Conservation (phyloP, 2,797 vertebrate genomes). For the Furcifer pardalis region DNA sequence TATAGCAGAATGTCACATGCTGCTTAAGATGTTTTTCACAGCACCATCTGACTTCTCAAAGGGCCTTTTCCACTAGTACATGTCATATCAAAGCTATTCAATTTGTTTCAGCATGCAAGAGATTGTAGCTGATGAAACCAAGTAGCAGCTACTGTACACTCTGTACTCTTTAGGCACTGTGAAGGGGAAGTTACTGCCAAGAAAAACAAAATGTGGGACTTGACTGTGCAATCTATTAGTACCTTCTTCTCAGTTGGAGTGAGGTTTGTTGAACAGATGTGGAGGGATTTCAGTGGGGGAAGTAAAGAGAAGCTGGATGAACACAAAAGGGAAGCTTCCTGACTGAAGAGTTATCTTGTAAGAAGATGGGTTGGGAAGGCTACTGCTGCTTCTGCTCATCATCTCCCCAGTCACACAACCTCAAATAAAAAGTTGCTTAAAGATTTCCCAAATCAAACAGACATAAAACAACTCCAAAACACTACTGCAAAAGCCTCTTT, state of each 20-base stretch:
- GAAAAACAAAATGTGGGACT: slow-evolving; percentile 68
- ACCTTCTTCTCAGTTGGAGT: slow-evolving; percentile 61
- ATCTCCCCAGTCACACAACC: slow-evolving; percentile 20
- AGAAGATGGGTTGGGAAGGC: neutral
- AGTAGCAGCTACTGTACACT: slow-evolving; percentile 37
- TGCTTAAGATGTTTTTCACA: slow-evolving; percentile 18
- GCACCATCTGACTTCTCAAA: neutral
- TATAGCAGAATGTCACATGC: neutral
- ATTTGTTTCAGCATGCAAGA: slow-evolving; percentile 36
- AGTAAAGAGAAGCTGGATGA: slow-evolving; percentile 48
- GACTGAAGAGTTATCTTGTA: slow-evolving; percentile 25
- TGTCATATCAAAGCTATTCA: slow-evolving; percentile 32
- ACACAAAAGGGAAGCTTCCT: slow-evolving; percentile 43
- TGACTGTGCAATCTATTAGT: slow-evolving; percentile 67
- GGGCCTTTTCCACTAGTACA: slow-evolving; percentile 22
- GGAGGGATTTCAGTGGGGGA: slow-evolving; percentile 58
- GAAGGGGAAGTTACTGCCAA: slow-evolving; percentile 59
- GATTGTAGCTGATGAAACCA: slow-evolving; percentile 42
- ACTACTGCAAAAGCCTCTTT: slow-evolving; percentile 33
- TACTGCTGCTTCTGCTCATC: slow-evolving; percentile 29
- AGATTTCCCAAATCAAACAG: slow-evolving; percentile 13
- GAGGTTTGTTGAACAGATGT: slow-evolving; percentile 63
- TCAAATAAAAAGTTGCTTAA: slow-evolving; percentile 32
- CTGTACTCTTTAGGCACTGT: slow-evolving; percentile 29
- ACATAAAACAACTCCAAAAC: slow-evolving; percentile 40